Percentiles rank a stretch among this genome's conserved stretches.
These are phyloP conservation scores for Calyptommatus sinebrachiatus DNA, from an alignment of 2,113 vertebrate species.

Conservation along the genomic window DNA sequence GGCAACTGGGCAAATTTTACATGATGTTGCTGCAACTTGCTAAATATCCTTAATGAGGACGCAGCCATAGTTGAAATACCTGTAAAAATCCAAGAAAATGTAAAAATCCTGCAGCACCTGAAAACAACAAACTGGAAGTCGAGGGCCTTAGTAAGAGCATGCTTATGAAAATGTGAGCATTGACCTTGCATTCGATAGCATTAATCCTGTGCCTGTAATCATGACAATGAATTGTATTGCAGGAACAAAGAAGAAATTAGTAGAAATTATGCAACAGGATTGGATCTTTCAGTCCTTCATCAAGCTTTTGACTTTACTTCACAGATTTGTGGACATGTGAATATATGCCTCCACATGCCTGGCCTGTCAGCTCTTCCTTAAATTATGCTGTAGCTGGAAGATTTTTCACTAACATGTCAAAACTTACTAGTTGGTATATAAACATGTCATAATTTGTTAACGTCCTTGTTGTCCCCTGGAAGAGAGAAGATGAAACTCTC, in stretches of 20 bases:
- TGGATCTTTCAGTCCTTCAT: background rate
- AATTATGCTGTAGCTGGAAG: constrained; percentile 46
- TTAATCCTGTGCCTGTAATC: background rate
- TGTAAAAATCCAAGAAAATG: too few species aligned
- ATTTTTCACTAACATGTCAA: constrained; percentile 54
- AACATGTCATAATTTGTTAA: constrained; percentile 61
- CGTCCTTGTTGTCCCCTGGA: constrained; percentile 55
- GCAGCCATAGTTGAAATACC: too few species aligned
- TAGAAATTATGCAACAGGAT: background rate
- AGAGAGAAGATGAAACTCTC: constrained; percentile 61
- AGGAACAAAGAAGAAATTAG: background rate
- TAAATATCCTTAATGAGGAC: too few species aligned
- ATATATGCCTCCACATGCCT: background rate
- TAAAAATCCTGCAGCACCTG: too few species aligned
- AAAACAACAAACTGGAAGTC: too few species aligned
- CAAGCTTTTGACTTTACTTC: background rate
- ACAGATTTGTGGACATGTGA: background rate
- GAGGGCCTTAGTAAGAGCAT: background rate
- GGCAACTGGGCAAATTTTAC: too few species aligned
- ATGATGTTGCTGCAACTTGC: too few species aligned
- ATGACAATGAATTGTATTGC: fast-evolving
- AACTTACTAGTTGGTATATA: constrained; percentile 48
- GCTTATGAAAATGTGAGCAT: background rate
- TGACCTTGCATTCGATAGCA: background rate
- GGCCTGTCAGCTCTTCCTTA: background rate